Evolutionary conservation across 2,113 vertebrate species (phyloP).

Genomic region (Perca schrenkii): DNA sequence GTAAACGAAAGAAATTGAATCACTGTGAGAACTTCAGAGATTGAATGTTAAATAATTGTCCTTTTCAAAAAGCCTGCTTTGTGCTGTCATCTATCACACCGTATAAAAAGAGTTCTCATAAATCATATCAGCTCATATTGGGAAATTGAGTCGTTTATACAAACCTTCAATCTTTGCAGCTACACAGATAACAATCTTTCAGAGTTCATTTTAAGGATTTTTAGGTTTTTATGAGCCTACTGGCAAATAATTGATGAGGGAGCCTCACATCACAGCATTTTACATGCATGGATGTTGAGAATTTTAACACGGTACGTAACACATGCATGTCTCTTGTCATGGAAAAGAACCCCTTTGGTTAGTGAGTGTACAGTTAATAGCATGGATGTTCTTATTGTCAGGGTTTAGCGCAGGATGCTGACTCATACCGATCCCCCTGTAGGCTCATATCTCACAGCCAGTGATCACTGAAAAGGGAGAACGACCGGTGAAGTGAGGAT

Average conservation of each 20-base stretch:
- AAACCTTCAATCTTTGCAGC: neutral
- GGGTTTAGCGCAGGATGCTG: slow-evolving; percentile 32
- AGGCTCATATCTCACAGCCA: slow-evolving; percentile 36
- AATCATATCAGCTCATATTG: slow-evolving; percentile 3
- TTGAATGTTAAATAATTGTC: neutral
- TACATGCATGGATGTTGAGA: neutral
- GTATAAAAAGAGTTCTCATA: neutral
- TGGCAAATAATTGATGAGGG: neutral
- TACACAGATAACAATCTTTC: neutral
- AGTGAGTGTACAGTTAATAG: slow-evolving; percentile 8
- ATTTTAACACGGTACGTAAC: neutral
- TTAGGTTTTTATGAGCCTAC: neutral
- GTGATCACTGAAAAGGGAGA: slow-evolving; percentile 30
- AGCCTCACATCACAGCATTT: neutral
- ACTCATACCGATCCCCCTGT: slow-evolving; percentile 18
- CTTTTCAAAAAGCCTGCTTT: neutral
- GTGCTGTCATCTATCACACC: neutral
- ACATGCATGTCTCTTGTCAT: neutral
- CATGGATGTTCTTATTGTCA: slow-evolving; percentile 16
- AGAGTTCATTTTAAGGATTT: slow-evolving; percentile 39
- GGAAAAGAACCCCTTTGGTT: neutral
- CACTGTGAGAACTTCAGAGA: neutral
- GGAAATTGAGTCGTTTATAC: neutral
- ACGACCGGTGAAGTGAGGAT: slow-evolving; percentile 41
- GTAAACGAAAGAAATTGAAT: neutral